A percentile compares a stretch with the other conserved stretches of the same genome.
Evolutionary conservation across 1,140 invertebrate genomes (phyloP).

Genomic region (Magallana ariakensis): DNA sequence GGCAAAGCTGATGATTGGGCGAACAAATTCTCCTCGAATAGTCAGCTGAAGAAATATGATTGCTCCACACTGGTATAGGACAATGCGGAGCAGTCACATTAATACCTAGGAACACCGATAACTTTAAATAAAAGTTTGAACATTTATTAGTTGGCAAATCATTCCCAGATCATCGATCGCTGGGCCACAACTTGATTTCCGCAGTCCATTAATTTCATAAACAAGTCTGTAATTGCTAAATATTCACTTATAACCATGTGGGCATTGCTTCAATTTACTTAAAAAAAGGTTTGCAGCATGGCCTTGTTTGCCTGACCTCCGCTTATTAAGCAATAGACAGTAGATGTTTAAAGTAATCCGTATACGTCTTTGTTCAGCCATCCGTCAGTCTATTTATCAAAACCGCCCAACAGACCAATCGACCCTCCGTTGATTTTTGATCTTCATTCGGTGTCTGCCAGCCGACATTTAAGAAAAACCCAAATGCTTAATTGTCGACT

Average conservation of each 20-base stretch:
- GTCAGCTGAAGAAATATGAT: too few relatives aligned
- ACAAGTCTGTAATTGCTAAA: too few relatives aligned
- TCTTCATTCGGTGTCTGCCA: not conserved
- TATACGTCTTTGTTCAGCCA: not conserved
- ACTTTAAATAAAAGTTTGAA: too few relatives aligned
- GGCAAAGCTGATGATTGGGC: too few relatives aligned
- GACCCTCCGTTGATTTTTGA: not conserved
- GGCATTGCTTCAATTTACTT: not conserved
- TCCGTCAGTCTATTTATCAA: not conserved
- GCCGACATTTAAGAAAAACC: not conserved
- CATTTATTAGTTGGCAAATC: too few relatives aligned
- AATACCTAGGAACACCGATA: too few relatives aligned
- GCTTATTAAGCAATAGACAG: not conserved
- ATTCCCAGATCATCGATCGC: too few relatives aligned
- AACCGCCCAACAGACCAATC: not conserved
- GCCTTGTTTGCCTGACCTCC: not conserved
- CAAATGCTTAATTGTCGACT: not conserved
- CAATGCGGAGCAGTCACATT: too few relatives aligned
- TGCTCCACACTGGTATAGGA: too few relatives aligned
- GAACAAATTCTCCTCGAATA: too few relatives aligned
- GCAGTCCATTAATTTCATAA: too few relatives aligned
- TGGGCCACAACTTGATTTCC: too few relatives aligned
- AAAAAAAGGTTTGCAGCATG: not conserved
- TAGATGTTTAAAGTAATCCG: conserved; percentile 2
- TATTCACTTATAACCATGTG: not conserved